These are phyloP conservation scores for Garrulus glandarius DNA, from an alignment of 2,797 vertebrate species.

Conservation along the genomic window DNA sequence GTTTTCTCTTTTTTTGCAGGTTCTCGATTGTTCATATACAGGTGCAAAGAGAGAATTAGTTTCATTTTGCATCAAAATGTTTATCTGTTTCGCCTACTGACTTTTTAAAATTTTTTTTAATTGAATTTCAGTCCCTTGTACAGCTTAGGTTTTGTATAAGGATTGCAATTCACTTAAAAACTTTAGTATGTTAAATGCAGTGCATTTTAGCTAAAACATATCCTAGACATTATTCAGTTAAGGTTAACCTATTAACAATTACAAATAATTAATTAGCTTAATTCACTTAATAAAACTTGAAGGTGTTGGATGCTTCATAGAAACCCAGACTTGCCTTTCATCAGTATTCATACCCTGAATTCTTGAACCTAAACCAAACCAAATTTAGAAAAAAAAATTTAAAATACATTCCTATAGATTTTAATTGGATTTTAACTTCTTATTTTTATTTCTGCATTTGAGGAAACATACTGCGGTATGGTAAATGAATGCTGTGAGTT, in stretches of 20 bases:
- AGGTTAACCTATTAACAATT: neutral
- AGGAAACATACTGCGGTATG: neutral
- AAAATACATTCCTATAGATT: neutral
- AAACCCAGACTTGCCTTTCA: neutral
- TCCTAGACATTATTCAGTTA: neutral
- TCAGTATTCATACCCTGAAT: neutral
- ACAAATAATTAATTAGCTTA: neutral
- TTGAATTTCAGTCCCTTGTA: conserved; percentile 26
- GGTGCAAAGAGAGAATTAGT: conserved; percentile 37
- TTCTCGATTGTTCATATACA: neutral
- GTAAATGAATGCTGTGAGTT: neutral
- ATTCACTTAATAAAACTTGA: neutral
- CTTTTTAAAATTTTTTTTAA: neutral
- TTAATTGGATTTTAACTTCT: neutral
- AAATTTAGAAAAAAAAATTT: neutral
- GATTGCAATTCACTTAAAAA: conserved; percentile 54
- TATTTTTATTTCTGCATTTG: neutral
- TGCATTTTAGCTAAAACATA: conserved; percentile 45
- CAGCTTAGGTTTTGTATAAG: neutral
- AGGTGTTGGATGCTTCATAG: neutral
- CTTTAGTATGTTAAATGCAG: conserved; percentile 39
- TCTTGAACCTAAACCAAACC: neutral
- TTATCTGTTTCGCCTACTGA: conserved; percentile 31
- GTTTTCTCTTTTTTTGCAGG: neutral
- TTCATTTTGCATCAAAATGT: conserved; percentile 68